Evolutionary conservation across 2,797 vertebrate species (phyloP).

Genomic region (Linurgus olivaceus): DNA sequence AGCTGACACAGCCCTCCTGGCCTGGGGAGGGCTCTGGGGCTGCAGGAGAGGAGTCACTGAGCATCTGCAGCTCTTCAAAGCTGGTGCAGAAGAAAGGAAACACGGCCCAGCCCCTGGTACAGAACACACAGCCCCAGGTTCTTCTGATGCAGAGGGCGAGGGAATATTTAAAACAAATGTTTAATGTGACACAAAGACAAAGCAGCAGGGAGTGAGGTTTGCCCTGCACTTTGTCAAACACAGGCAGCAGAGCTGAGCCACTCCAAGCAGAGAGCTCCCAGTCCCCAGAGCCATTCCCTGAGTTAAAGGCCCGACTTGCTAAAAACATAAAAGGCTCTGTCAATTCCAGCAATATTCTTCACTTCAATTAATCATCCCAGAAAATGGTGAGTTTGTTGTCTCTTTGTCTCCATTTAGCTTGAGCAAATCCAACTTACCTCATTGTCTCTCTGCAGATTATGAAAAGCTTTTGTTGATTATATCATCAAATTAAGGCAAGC

Average conservation of each 20-base stretch:
- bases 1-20: background rate
- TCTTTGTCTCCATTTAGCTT: background rate
- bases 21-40: background rate
- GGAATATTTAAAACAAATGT: constrained; percentile 9
- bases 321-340: background rate
- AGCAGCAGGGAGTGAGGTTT: background rate
- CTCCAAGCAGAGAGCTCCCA: background rate
- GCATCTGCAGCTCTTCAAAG: background rate
- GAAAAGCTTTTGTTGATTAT: constrained; percentile 64
- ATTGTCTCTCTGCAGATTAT: constrained; percentile 51
- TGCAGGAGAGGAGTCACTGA: background rate
- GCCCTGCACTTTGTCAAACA: background rate
- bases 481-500: constrained; percentile 60
- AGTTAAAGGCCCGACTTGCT: background rate
- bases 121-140: background rate
- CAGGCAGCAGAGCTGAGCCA: background rate
- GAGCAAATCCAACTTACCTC: constrained; percentile 4
- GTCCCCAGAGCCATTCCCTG: background rate
- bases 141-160: background rate
- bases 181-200: background rate
- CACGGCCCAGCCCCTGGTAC: background rate
- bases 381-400: background rate
- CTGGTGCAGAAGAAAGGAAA: background rate
- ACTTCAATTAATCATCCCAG: constrained; percentile 16
- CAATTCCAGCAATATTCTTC: background rate